These are phyloP conservation scores for Dendrocopos noguchii DNA, from an alignment of 2,113 vertebrate genomes.

Conservation along the genomic window DNA sequence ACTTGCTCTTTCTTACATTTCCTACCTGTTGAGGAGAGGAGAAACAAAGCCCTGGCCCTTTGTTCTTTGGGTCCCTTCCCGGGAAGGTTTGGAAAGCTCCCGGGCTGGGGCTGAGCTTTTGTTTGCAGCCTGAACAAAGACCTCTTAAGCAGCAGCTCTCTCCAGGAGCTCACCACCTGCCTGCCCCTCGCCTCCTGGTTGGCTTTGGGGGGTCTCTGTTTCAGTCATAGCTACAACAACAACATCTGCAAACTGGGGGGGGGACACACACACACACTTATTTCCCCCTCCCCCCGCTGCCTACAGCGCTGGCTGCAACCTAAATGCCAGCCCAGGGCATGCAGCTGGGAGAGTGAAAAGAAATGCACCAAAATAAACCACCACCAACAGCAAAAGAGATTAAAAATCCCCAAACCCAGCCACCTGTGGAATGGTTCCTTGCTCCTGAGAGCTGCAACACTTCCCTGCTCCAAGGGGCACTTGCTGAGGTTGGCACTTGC, in stretches of 20 bases:
- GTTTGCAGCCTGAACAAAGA: slow-evolving; percentile 26
- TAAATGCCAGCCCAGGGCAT: slow-evolving; percentile 5
- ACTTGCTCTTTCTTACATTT: slow-evolving; percentile 43
- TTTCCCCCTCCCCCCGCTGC: background rate
- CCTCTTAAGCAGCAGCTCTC: slow-evolving; percentile 21
- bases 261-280: too few relatives aligned
- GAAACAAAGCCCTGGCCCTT: slow-evolving; percentile 26
- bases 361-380: background rate
- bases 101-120: background rate
- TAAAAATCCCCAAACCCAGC: background rate
- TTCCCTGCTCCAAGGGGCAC: background rate
- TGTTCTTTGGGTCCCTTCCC: slow-evolving; percentile 16
- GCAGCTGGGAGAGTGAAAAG: slow-evolving; percentile 52
- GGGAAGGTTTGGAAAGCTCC: slow-evolving; percentile 16
- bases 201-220: slow-evolving; percentile 17
- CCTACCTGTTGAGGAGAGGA: slow-evolving; percentile 53
- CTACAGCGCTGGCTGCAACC: slow-evolving; percentile 22
- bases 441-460: slow-evolving; percentile 26
- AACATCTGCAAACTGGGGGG: slow-evolving; percentile 19
- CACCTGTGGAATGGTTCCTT: slow-evolving; percentile 65
- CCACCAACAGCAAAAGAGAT: too few relatives aligned
- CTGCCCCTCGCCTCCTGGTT: background rate
- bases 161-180: slow-evolving; percentile 68
- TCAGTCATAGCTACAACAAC: slow-evolving; percentile 61
- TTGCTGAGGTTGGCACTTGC: background rate